A percentile compares a stretch with the other conserved stretches of the same genome.
Conservation (phyloP, 2,888 invertebrate genomes). For the Ennomos fuscantarius region DNA sequence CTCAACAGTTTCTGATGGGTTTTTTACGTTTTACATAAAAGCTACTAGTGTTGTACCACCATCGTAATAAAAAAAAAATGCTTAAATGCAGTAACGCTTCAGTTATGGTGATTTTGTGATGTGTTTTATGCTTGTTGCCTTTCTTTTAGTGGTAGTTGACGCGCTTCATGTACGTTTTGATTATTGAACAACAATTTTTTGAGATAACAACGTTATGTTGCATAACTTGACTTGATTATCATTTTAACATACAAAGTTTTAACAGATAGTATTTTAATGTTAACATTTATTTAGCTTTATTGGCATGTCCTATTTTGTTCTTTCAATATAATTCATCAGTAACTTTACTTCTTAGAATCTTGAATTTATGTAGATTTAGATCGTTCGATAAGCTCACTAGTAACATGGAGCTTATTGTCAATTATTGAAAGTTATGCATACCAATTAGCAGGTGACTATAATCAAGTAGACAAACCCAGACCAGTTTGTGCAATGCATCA, state of each 20-base stretch:
- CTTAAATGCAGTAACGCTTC: constrained; percentile 15
- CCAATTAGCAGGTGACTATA: too few relatives aligned
- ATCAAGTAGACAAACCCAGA: constrained; percentile 1
- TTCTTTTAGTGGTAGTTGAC: constrained; percentile 12
- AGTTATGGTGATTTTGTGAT: constrained; percentile 17
- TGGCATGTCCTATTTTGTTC: too few relatives aligned
- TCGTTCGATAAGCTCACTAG: too few relatives aligned
- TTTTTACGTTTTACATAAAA: constrained; percentile 36
- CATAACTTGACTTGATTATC: not conserved
- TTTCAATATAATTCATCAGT: too few relatives aligned
- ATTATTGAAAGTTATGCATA: too few relatives aligned
- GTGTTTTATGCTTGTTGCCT: constrained; percentile 14
- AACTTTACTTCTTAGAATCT: too few relatives aligned
- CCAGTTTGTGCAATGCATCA: constrained; percentile 21
- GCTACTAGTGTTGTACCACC: constrained; percentile 14
- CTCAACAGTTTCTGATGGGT: constrained; percentile 33
- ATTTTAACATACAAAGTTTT: too few relatives aligned
- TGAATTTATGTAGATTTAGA: too few relatives aligned
- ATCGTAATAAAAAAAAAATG: not conserved
- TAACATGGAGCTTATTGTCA: too few relatives aligned
- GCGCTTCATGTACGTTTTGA: constrained; percentile 2
- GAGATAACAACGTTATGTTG: not conserved
- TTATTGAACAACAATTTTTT: constrained; percentile 2
- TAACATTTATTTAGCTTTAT: too few relatives aligned
- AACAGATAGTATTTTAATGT: too few relatives aligned